Base-by-base conservation (phyloP, 2,888 invertebrate genomes). In the Eupithecia dodoneata region DNA sequence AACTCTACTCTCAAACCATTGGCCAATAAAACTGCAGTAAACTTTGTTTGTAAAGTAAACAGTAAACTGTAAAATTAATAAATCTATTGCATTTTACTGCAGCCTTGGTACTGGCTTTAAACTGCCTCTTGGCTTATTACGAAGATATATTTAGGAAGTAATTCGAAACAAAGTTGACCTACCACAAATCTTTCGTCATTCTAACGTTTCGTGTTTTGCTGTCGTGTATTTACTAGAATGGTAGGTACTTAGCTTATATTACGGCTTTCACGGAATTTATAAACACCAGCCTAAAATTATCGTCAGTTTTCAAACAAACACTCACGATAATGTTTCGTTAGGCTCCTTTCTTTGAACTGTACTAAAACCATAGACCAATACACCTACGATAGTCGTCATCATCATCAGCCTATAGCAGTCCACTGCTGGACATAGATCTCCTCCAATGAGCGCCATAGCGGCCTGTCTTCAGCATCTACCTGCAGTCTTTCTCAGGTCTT, bases 131-230 rank as follows among this genome's bases (percentile, higher is more conserved):
- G 10, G 7, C n/a, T 52, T 52, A 52, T 52, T 15, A 52, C 4
- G 52, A 49, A 49, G 47, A 12, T 59, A 59, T 18, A 55, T 59
- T 59, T 59, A 18, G 63, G 30, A 10, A 30, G 63, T 63, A 10
- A 63, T 63, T 63, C 30, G 30, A 30, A 63, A 63, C 63, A 63
- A 63, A 63, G 63, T 30, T 63, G 63, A 63, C 63, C 63, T 63
- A 63, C 63, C 63, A 63, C 30, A 63, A 59, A 42, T 63, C 30
- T 74, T 74, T 63, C 63, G 63, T 30, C 9, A 63, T 63, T 63
- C 18, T 10, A 63, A 63, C 63, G 59, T 63, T 18, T 59, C 18
- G 59, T 63, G 30, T 63, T 63, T 30, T 18, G 18, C 4, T 18
- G 9, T 59, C 18, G 18, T 59, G 59, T 18, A 18, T 59, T 59